Conservation (phyloP, 2,113 vertebrate species). For the Neomonachus schauinslandi region DNA sequence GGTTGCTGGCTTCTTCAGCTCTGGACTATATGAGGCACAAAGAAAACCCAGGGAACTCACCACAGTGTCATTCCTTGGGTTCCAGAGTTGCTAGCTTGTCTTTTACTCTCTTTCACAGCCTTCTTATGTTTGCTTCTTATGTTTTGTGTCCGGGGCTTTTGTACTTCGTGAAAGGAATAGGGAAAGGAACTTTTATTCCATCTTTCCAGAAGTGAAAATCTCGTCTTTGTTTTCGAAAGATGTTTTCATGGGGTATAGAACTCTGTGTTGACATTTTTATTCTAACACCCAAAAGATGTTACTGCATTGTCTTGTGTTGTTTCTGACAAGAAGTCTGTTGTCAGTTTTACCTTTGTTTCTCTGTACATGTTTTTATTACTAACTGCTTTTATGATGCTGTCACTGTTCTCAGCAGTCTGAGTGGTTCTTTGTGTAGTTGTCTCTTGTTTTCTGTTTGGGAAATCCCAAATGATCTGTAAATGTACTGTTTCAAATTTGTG, state of each 20-base stretch:
- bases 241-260: background rate
- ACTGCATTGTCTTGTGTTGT: background rate
- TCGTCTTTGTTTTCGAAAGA: background rate
- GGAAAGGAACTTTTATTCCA: background rate
- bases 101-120: background rate
- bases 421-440: background rate
- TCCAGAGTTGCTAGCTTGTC: background rate
- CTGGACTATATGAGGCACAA: background rate
- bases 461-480: background rate
- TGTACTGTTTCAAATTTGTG: background rate
- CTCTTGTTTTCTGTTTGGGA: background rate
- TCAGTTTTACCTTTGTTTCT: background rate
- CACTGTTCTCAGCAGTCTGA: background rate
- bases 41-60: background rate
- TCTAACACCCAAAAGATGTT: background rate
- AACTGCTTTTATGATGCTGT: background rate
- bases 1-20: background rate
- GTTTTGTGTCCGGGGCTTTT: no score
- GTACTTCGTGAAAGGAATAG: background rate
- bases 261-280: background rate
- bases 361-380: background rate
- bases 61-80: background rate
- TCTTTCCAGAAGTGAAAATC: background rate
- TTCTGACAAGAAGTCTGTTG: background rate
- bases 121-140: background rate